Evolutionary conservation across 2,888 invertebrate species (phyloP).

Genomic region (Conomelus anceps): DNA sequence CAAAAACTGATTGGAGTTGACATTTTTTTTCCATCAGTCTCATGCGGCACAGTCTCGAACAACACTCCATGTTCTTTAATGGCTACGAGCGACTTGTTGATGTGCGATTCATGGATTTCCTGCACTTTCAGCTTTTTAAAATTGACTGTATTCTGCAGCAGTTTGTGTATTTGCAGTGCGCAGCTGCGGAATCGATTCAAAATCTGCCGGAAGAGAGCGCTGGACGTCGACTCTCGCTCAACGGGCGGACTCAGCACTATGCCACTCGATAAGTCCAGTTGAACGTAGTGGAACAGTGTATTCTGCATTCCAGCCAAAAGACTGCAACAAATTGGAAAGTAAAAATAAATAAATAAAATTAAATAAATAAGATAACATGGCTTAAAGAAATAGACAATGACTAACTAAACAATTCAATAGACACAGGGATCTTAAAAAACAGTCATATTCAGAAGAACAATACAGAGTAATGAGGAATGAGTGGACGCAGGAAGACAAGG

Average conservation of each 20-base stretch:
- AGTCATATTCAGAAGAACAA: too few relatives aligned
- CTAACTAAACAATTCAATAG: too few relatives aligned
- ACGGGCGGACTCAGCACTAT: constrained; percentile 48
- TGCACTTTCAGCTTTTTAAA: constrained; percentile 51
- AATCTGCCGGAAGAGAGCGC: constrained; percentile 45
- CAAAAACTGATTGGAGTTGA: constrained; percentile 53
- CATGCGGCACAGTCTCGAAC: constrained; percentile 52
- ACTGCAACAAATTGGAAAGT: neutral
- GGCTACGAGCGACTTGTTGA: constrained; percentile 67
- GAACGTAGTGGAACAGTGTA: constrained; percentile 67
- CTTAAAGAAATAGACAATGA: too few relatives aligned
- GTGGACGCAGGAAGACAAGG: too few relatives aligned
- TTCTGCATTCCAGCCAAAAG: constrained; percentile 57
- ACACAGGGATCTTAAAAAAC: too few relatives aligned
- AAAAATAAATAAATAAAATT: too few relatives aligned
- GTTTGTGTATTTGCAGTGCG: constrained; percentile 63
- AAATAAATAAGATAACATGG: too few relatives aligned
- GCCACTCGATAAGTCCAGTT: constrained; percentile 64
- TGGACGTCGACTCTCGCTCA: constrained; percentile 7
- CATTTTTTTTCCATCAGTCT: constrained; percentile 27
- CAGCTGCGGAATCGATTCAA: constrained; percentile 63
- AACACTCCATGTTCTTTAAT: constrained; percentile 80
- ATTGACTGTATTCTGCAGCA: constrained; percentile 62
- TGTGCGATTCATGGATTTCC: constrained; percentile 46
- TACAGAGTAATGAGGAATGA: too few relatives aligned